Base-by-base conservation (phyloP, 2,797 vertebrate genomes). In the Sebastes steindachneri region DNA sequence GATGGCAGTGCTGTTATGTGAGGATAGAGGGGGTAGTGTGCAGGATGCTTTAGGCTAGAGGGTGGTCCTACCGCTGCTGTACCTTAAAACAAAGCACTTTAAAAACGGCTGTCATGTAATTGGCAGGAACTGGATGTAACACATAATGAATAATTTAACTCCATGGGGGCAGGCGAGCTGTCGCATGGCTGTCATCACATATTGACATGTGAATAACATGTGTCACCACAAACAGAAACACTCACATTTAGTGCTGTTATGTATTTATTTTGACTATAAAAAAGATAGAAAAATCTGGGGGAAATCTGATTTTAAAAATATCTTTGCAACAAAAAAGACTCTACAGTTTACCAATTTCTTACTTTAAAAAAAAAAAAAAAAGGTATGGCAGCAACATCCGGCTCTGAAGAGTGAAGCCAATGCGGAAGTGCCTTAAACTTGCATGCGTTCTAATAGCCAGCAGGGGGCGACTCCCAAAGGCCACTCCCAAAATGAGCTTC, bases 111-210 rank as follows among this genome's bases (percentile, higher is more conserved):
- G 55, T 64, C 23, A 8, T 75, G 68, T 77, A 75, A 88, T 73
- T 89, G 77, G 68, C 62, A 69, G 77, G 68, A 82, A 73, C n/a
- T 71, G 75, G 62, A 88, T 71, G 79, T 73, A 80, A 64, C 48
- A 79, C 62, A 57, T 87, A 90, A 90, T 94, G 75, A 92, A 93
- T 90, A 89, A 82, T 71, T 90, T 37, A 88, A 63, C 45, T 83
- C 59, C 71, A 37, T 7, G 51, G 88, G 68, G 77, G 63, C 67
- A 60, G 84, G 28, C 29, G 19, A 51, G 59, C 80, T 78, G 84
- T 87, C 82, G 81, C 75, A 77, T 25, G 69, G 77, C 58, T 82
- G 83, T 64, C 79, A 67, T 64, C 63, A 28, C 57, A 83, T 78
- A 91, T 7, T 85, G 88, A 90, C 84, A 86, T 72, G 74, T 89